Evolutionary conservation across 2,113 vertebrate species (phyloP).

Genomic region (Ardeotis arabs): DNA sequence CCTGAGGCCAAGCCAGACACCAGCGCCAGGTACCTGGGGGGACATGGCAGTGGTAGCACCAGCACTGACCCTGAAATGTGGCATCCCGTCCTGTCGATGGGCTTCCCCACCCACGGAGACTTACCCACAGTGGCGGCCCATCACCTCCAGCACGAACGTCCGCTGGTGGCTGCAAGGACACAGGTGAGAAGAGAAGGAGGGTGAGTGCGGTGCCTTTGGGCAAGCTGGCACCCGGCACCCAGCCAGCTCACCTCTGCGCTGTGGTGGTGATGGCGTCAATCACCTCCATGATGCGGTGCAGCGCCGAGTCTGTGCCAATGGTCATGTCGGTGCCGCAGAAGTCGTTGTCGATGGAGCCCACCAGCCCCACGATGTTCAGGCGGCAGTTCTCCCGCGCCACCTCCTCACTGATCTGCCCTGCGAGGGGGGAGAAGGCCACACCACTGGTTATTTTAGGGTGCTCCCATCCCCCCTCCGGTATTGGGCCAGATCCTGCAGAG

Average conservation of each 20-base stretch:
- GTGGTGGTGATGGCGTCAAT: constrained; percentile 93
- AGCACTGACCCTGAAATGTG: fast-evolving
- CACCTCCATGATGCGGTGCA: constrained; percentile 94
- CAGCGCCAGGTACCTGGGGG: constrained; percentile 83
- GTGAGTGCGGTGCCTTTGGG: fast-evolving
- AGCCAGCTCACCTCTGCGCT: constrained; percentile 80
- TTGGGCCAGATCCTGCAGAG: fast-evolving
- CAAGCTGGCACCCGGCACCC: fast-evolving
- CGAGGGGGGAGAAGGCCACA: fast-evolving
- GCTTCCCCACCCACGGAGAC: fast-evolving
- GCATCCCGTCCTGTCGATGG: fast-evolving
- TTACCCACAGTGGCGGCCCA: constrained; percentile 96
- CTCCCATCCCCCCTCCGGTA: fast-evolving
- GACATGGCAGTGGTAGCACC: fast-evolving
- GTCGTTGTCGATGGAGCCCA: constrained; percentile 94
- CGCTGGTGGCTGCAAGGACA: constrained; percentile 87
- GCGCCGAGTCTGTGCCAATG: constrained; percentile 90
- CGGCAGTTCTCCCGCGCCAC: constrained; percentile 76
- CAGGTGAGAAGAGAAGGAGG: not conserved
- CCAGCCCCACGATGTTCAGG: constrained; percentile 89
- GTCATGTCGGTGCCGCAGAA: constrained; percentile 97
- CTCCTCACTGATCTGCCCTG: constrained; percentile 87
- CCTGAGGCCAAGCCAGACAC: constrained; percentile 92
- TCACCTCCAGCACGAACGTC: constrained; percentile 94
- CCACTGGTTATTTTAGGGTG: fast-evolving